Evolutionary conservation across 1,140 invertebrate species (phyloP), one percentile per base, ranked within the genome.

Genomic region (Calephelis nemesis): DNA sequence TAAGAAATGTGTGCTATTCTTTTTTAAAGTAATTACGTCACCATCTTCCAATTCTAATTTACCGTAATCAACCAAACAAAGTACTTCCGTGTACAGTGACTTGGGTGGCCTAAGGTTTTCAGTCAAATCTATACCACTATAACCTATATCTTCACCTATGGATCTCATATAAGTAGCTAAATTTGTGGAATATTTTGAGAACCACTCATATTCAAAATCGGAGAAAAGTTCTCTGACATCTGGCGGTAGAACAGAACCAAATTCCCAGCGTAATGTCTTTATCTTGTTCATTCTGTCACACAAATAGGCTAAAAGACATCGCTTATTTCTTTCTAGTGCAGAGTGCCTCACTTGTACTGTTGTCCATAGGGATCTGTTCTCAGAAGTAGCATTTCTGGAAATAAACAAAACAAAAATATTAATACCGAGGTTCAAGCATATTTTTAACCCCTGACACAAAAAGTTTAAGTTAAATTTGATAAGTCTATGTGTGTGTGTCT

Each of bases 21-120:
- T 98, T 86, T 97, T 98, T 1, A 99, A 91, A 65, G 96, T 93
- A 30, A 99, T 94, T 0, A 96, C 94, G 82, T 97, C 96, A 48
- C 98, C 98, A 93, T 98, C 96, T 81, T 98, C 97, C 12, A 98
- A 93, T 89, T 99, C 98, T 82, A 98, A 95, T 89, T 97, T 97
- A 0, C 98, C 98, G 93, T 98, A 98, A 90, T 99, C 97, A 54
- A 94, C 91, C 39, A 98, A 81, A 87, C 98, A 98, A 45, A 97
- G 92, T 1, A 99, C 98, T 93, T 99, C 97, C 69, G 99, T 95
- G 82, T 96, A 98, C 11, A 99, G 92, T 10, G 96, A 95, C 86
- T 99, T 99, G 1, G 98, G 98, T 67, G 98, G 98, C 62, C 96
- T 95, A n/a, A 97, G 88, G 88, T 99, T 96, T 72, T 97, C 94